Base-by-base conservation (phyloP, 2,888 invertebrate species). In the Coleophora deauratella region DNA sequence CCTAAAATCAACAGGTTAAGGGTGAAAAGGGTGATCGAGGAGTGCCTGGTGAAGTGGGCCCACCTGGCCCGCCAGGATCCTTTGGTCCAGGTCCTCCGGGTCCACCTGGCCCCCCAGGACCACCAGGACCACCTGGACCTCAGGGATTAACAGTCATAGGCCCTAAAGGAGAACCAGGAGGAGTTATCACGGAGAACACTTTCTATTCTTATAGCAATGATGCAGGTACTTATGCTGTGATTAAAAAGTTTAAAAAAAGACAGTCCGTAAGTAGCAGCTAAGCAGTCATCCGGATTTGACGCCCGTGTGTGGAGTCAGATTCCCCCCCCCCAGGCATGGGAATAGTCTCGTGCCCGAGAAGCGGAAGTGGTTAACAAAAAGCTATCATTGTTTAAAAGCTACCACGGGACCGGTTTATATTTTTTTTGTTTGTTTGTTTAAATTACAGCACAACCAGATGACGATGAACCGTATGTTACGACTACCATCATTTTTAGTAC, bases 1-100 rank as follows among this genome's bases (percentile, higher is more conserved):
- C n/a, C n/a, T n/a, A 27, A 38, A 37, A 37, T 33, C 47, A 39
- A 33, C 44, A 81, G 81, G 32, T 66, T 1, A 78, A 70, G 57
- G 78, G 79, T 9, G 69, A 68, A 7, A 81, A 75, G 49, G 79
- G 79, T 15, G 67, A 72, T 2, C 52, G 46, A 30, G 77, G 79
- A 27, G 58, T 65, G 2, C 46, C 41, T 2, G 80, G 80, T 4
- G 45, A 41, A 10, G 14, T 49, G 10, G 77, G 79, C 0, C 47
- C 35, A 10, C 51, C 52, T n/a, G 78, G 78, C 0, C 45, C 48
- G 12, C 46, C 46, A 12, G 48, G 54, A 0, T 43, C 52, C 2
- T 55, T 52, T n/a, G 65, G 66, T 0, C 49, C 59, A 1, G 21
- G 6, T 21, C 6, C 21, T 4, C 21, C 21, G 3, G 21, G 21